Conservation (phyloP, 2,113 vertebrate genomes). For the Vidua chalybeata region DNA sequence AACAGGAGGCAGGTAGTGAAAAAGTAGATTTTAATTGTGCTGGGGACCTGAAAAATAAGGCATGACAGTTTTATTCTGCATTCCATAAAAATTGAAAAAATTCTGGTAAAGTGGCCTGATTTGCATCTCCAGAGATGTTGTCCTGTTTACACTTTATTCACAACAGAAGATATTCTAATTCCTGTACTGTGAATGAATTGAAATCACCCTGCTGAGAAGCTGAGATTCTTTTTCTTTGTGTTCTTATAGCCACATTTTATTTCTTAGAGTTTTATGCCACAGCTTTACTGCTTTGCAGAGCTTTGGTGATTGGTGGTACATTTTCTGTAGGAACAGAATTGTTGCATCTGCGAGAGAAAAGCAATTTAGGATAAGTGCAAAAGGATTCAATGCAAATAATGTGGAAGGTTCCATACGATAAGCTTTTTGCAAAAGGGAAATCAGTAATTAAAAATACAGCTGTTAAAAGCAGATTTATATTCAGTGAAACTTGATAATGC, state of each 20-base stretch:
- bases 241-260: accelerated
- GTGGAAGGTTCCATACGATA: neutral
- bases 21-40: neutral
- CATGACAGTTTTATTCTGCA: neutral
- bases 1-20: neutral
- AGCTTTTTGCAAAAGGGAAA: neutral
- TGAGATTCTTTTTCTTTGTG: neutral
- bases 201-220: neutral
- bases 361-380: neutral
- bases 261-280: neutral
- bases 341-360: neutral
- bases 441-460: neutral
- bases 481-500: neutral
- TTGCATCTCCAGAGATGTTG: neutral
- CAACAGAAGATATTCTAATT: neutral
- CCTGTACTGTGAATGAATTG: neutral
- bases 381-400: neutral
- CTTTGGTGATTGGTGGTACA: neutral
- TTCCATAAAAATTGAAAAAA: neutral
- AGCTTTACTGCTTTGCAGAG: neutral
- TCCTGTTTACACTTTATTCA: neutral
- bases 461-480: neutral
- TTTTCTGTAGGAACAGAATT: neutral
- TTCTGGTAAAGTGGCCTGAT: neutral
- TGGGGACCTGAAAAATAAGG: neutral